Evolutionary conservation across 2,113 vertebrate genomes (phyloP).

Genomic region (Desmodus rotundus): DNA sequence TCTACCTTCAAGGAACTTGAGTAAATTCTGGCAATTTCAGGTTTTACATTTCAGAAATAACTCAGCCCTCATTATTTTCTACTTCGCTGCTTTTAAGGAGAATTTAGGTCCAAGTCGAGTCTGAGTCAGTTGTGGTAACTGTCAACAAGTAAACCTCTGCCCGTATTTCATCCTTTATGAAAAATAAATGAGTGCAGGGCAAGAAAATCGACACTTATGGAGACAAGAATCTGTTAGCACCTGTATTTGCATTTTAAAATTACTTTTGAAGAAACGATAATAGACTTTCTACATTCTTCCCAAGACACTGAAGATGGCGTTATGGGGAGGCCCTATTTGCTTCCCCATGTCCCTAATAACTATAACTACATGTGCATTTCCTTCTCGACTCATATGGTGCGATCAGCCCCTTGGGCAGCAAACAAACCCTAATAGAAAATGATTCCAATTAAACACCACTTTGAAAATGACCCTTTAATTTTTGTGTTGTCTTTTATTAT

Average conservation of each 20-base stretch:
- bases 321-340: background rate
- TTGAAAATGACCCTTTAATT: slow-evolving; percentile 11
- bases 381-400: background rate
- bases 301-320: slow-evolving; percentile 39
- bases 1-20: slow-evolving; percentile 40
- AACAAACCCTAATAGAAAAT: slow-evolving; percentile 39
- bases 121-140: slow-evolving; percentile 73
- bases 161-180: slow-evolving; percentile 76
- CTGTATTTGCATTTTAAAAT: slow-evolving; percentile 80
- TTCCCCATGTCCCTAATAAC: background rate
- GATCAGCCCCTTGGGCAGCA: background rate
- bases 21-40: slow-evolving; percentile 63
- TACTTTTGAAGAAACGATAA: slow-evolving; percentile 77
- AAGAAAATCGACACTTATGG: slow-evolving; percentile 74
- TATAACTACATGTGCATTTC: background rate
- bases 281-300: slow-evolving; percentile 57
- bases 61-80: slow-evolving; percentile 75
- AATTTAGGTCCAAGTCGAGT: slow-evolving; percentile 77
- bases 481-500: background rate
- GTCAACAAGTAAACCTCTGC: slow-evolving; percentile 78
- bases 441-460: slow-evolving; percentile 9
- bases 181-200: slow-evolving; percentile 76
- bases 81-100: slow-evolving; percentile 68
- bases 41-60: slow-evolving; percentile 73
- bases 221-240: slow-evolving; percentile 72